A percentile compares a stretch with the other conserved stretches of the same genome.
phyloP scores from a whole-genome alignment of 2,888 invertebrate genomes.

The Polydrusus cervinus region DNA sequence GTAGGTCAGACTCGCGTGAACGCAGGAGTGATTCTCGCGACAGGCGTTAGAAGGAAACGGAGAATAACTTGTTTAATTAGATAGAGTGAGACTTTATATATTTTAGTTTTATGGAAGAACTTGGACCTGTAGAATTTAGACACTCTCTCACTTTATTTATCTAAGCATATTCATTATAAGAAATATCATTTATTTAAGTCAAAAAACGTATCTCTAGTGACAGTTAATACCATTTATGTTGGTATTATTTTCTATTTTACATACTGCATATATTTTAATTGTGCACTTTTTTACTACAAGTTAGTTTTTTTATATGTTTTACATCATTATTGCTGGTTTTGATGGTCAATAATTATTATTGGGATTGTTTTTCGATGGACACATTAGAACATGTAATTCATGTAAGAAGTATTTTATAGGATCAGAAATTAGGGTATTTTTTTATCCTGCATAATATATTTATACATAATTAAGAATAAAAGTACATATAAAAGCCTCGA shows the following conservation, averaged over 20 bases:
- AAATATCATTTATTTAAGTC: slow-evolving; percentile 1
- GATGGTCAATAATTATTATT: background rate
- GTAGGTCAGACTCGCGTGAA: slow-evolving; percentile 70
- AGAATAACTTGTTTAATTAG: background rate
- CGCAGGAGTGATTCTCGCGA: slow-evolving; percentile 76
- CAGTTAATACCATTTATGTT: background rate
- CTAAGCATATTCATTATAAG: background rate
- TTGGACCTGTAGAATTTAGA: no score
- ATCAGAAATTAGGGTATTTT: background rate
- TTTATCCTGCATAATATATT: background rate
- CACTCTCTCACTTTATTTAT: background rate
- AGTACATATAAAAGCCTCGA: background rate
- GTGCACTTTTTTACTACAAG: slow-evolving; percentile 3
- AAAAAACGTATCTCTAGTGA: slow-evolving; percentile 4
- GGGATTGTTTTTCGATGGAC: background rate
- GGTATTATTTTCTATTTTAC: slow-evolving; percentile 5
- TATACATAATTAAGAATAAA: background rate
- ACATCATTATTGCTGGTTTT: background rate
- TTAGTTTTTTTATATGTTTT: background rate
- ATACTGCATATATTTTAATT: background rate
- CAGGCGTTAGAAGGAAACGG: slow-evolving; percentile 70
- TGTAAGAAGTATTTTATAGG: background rate
- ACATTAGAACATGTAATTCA: no score
- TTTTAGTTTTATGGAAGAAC: background rate
- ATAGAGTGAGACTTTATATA: background rate